Conservation (phyloP, 92 coral and sea anemone species). For the Plumapathes pennacea region DNA sequence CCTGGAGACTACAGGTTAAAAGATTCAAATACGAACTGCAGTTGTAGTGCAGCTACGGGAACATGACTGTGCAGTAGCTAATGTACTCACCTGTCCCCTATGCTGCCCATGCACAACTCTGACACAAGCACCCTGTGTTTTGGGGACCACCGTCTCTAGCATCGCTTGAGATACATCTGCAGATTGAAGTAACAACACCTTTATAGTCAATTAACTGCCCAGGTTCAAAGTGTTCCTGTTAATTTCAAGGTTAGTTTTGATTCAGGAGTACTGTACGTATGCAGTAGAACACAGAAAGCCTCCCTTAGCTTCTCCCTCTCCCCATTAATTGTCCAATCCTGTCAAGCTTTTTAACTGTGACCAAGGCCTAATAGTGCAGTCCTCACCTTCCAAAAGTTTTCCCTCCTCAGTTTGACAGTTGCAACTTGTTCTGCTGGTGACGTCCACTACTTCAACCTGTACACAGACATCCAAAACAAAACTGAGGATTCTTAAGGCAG, state of each 20-base stretch:
- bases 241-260: no score
- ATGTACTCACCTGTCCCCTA: constrained; percentile 75
- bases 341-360: no score
- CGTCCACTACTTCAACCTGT: constrained; percentile 86
- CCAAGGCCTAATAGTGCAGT: no score
- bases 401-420: constrained; percentile 92
- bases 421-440: constrained; percentile 68
- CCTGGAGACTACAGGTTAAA: no score
- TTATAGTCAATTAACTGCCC: neutral
- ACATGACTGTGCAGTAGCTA: neutral
- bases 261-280: no score
- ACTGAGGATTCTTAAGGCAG: neutral
- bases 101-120: constrained; percentile 69
- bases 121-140: constrained; percentile 59
- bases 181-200: no score
- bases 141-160: constrained; percentile 91
- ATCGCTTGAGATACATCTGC: constrained; percentile 74
- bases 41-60: no score
- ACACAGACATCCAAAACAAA: no score
- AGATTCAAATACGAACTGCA: no score
- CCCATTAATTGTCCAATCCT: no score
- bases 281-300: no score
- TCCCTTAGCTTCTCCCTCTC: no score
- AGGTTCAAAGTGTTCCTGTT: neutral
- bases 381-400: constrained; percentile 79